Evolutionary conservation across 1,140 invertebrate species (phyloP), one percentile per base, ranked within the genome.

Genomic region (Phymastichus coffea): DNA sequence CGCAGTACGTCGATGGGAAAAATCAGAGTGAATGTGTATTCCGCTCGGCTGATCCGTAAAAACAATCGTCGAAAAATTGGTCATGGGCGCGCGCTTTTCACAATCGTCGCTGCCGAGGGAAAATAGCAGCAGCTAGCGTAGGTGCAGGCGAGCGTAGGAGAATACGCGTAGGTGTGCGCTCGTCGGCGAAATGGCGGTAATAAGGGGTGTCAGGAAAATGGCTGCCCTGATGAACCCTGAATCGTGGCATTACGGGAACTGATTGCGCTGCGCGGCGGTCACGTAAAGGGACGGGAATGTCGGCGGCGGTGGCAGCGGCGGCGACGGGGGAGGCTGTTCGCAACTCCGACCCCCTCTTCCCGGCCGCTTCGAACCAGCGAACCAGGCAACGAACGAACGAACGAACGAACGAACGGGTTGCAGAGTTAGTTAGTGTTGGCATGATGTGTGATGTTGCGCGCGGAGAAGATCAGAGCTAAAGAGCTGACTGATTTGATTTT

Each of bases 151-250:
- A 28, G 51, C 4, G 10, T 20, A 3, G 2, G 3, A 12, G 30
- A 10, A 19, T 25, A 22, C 4, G 35, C 8, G 25, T 35, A 15
- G 4, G 41, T 48, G 17, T 37, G 49, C 41, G 61, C 53, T 53
- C 19, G 22, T 53, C 48, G 48, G 47, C 53, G 53, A 61, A 61
- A 61, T 61, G 51, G 43, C 59, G 51, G 72, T 72, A 75, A 75
- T 75, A 75, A 75, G 73, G 72, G 73, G 72, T 73, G 73, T 74
- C 70, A 68, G 66, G 66, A 75, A 75, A 75, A 75, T 75, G 72
- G 72, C 72, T 63, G 70, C 68, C 61, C 69, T 75, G 73, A 75
- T 75, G 73, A 75, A 75, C 63, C 64, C 70, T 75, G 73, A 75
- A 75, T 75, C 70, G 73, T 69, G 66, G 69, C 68, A 73, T 75